phyloP scores from a whole-genome alignment of 35 echinoderm and acorn worm species.

The Strongylocentrotus purpuratus region DNA sequence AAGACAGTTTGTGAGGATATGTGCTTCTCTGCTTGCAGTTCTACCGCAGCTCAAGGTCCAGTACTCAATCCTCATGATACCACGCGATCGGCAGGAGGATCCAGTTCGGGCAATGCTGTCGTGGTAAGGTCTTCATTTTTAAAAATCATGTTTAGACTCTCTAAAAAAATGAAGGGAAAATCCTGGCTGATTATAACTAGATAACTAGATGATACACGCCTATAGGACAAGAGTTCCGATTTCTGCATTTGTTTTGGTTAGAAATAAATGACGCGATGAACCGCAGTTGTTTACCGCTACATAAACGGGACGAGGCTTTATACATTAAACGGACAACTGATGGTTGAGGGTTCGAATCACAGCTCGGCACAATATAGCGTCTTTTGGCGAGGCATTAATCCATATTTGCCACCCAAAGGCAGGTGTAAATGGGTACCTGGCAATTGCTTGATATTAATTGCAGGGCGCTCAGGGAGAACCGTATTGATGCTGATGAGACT shows the following conservation, averaged over 20 bases:
- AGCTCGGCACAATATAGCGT: too few relatives aligned
- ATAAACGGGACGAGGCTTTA: too few relatives aligned
- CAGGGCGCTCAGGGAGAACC: too few relatives aligned
- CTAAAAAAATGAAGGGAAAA: neutral
- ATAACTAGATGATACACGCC: neutral
- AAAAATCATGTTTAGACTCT: neutral
- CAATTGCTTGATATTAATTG: too few relatives aligned
- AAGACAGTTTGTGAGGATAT: conserved; percentile 53
- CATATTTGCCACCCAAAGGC: too few relatives aligned
- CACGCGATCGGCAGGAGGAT: conserved; percentile 34
- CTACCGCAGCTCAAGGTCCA: conserved; percentile 46
- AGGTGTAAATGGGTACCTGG: too few relatives aligned
- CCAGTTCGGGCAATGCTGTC: conserved; percentile 54
- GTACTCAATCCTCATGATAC: conserved; percentile 42
- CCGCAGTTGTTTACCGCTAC: too few relatives aligned
- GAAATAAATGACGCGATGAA: too few relatives aligned
- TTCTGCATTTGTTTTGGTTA: neutral
- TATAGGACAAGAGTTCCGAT: neutral
- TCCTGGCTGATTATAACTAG: neutral
- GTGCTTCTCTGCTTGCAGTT: conserved; percentile 55
- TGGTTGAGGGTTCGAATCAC: too few relatives aligned
- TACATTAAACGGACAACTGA: too few relatives aligned
- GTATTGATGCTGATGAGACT: too few relatives aligned
- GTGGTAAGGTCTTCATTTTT: conserved; percentile 46
- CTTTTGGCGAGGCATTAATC: too few relatives aligned